A percentile compares a stretch with the other conserved stretches of the same genome.
phyloP scores from a whole-genome alignment of 1,140 invertebrate genomes.

The Drosophila aff. region DNA sequence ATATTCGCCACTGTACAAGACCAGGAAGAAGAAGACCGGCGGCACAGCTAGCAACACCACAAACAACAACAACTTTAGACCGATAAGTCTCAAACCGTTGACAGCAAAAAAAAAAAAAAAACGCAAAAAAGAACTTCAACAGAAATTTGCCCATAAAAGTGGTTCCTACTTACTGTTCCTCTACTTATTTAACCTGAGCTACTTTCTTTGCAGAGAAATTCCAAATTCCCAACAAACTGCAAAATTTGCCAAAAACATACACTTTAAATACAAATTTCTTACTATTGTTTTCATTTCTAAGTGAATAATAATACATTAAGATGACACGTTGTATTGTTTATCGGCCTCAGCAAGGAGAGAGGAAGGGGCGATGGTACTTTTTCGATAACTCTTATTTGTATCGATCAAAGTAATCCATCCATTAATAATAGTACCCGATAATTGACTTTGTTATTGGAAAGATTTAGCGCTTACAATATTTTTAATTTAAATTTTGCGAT shows the following conservation, averaged over 20 bases:
- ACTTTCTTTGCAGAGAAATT: background rate
- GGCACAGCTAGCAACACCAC: constrained; percentile 35
- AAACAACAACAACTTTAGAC: constrained; percentile 27
- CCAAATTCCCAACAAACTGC: background rate
- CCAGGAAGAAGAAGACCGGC: constrained; percentile 22
- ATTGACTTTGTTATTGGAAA: background rate
- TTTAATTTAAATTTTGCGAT: no score
- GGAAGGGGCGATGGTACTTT: background rate
- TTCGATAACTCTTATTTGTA: background rate
- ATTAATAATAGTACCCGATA: background rate
- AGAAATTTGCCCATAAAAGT: constrained; percentile 14
- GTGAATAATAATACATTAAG: background rate
- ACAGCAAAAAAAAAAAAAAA: constrained; percentile 23
- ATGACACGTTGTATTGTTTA: background rate
- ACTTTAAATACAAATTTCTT: background rate
- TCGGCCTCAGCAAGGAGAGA: background rate
- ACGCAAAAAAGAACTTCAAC: constrained; percentile 24
- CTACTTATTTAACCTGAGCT: background rate
- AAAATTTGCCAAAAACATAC: background rate
- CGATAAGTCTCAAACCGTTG: constrained; percentile 46
- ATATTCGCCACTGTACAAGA: constrained; percentile 67
- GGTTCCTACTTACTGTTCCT: background rate
- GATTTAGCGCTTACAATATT: background rate
- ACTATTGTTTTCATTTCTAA: background rate
- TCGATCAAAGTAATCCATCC: background rate